These are phyloP conservation scores for Capreolus pygargus DNA, from an alignment of 2,113 vertebrate species.

Conservation along the genomic window DNA sequence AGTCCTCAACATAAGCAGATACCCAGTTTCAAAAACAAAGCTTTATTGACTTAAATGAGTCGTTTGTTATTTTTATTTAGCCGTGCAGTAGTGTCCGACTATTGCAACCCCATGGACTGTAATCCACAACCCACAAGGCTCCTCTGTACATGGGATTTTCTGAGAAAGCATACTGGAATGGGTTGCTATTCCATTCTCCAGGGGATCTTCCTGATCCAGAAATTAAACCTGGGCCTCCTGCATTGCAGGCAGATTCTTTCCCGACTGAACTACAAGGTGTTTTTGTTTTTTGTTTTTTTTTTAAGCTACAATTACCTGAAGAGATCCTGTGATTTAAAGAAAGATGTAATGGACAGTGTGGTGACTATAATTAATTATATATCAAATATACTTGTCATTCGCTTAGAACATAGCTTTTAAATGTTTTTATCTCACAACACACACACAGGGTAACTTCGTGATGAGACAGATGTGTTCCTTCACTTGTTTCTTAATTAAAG, in stretches of 20 bases:
- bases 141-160: not conserved
- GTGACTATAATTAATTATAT: not conserved
- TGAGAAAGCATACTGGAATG: not conserved
- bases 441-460: not conserved
- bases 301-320: not conserved
- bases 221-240: not conserved
- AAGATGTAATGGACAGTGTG: not conserved
- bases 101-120: not conserved
- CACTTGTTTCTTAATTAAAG: not conserved
- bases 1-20: not conserved
- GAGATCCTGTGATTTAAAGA: not conserved
- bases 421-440: not conserved
- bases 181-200: not conserved
- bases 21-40: not conserved
- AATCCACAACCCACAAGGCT: not conserved
- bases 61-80: not conserved
- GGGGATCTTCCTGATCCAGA: not conserved
- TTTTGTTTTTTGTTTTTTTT: not conserved
- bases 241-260: not conserved
- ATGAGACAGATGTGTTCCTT: not conserved
- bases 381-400: rapidly evolving
- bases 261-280: not conserved
- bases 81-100: rapidly evolving
- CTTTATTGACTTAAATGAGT: not conserved
- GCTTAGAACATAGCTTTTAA: not conserved